A percentile compares a stretch with the other conserved stretches of the same genome.
These are phyloP conservation scores for Ylistrum balloti DNA, from an alignment of 1,140 invertebrate genomes.

Conservation along the genomic window DNA sequence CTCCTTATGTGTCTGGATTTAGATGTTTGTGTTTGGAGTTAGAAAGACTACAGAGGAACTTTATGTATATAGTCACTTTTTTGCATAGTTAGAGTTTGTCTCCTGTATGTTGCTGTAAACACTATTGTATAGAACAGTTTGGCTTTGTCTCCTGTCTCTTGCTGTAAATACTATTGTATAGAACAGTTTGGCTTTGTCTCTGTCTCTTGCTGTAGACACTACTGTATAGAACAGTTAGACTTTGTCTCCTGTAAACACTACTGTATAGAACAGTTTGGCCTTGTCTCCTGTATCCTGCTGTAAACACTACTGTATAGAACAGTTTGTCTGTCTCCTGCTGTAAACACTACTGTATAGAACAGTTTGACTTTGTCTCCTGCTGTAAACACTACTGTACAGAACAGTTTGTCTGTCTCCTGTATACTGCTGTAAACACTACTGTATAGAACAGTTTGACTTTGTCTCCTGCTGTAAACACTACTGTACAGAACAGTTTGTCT, in stretches of 20 bases:
- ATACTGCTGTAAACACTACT: slow-evolving; percentile 45
- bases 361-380: background rate
- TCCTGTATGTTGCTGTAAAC: slow-evolving; percentile 52
- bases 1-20: too few species aligned
- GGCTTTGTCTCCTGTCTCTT: too few species aligned
- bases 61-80: slow-evolving; percentile 7
- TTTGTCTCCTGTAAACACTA: background rate
- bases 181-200: slow-evolving; percentile 59
- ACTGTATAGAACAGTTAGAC: background rate
- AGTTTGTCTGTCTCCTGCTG: background rate
- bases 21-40: too few species aligned
- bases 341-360: background rate
- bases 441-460: background rate
- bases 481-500: slow-evolving; percentile 55
- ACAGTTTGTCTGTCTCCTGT: slow-evolving; percentile 59
- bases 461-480: slow-evolving; percentile 4
- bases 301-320: slow-evolving; percentile 54
- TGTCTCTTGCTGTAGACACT: slow-evolving; percentile 45
- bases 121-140: slow-evolving; percentile 52
- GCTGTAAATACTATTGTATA: background rate
- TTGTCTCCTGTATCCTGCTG: slow-evolving; percentile 56
- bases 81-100: slow-evolving; percentile 50
- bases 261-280: slow-evolving; percentile 49
- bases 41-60: too few species aligned
- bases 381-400: background rate